Conservation (phyloP, 2,888 invertebrate genomes). For the Himalopsyche japonica region DNA sequence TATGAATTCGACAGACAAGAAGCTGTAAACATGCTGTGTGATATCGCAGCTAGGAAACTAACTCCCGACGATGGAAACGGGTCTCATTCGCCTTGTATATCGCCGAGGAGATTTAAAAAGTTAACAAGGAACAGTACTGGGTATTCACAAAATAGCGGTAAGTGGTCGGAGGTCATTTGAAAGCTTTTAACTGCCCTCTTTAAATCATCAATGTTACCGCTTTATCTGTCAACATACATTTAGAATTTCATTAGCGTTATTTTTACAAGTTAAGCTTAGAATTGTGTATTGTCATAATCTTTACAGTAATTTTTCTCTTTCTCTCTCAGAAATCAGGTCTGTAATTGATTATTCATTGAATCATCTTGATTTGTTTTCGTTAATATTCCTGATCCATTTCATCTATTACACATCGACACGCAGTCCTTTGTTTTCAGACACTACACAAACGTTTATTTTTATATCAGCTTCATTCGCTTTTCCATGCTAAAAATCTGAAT, state of each 20-base stretch:
- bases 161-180: conserved; percentile 36
- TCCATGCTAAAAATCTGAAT: not conserved
- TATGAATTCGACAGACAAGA: conserved; percentile 64
- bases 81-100: conserved; percentile 64
- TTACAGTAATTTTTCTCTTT: not conserved
- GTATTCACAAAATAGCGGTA: conserved; percentile 57
- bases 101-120: conserved; percentile 64
- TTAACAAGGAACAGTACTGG: conserved; percentile 61
- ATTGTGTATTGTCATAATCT: not conserved
- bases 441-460: not conserved
- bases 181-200: not conserved
- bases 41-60: conserved; percentile 75
- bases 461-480: not conserved
- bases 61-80: conserved; percentile 63
- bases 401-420: not conserved
- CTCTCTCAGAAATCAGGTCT: conserved; percentile 42
- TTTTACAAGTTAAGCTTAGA: not conserved
- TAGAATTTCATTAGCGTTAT: not conserved
- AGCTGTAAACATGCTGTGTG: conserved; percentile 83
- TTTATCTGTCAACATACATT: conserved; percentile 3
- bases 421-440: not conserved
- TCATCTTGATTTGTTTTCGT: not conserved
- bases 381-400: not conserved
- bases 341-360: conserved; percentile 5
- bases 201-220: not conserved